These are phyloP conservation scores for Diglossa cyanea DNA, from an alignment of 2,797 vertebrate species.

Conservation along the genomic window DNA sequence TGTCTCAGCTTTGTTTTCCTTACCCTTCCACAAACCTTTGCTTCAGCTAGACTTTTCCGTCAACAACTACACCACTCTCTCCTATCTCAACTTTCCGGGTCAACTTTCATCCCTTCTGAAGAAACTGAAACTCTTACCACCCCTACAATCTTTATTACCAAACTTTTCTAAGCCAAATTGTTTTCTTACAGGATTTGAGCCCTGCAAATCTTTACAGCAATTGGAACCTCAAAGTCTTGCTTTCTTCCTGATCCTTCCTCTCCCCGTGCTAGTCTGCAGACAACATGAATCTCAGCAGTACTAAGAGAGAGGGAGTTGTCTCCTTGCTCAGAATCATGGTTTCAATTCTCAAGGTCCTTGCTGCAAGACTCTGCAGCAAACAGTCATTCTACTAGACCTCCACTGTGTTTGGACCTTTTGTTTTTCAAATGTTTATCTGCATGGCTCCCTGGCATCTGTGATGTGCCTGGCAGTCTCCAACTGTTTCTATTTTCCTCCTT, in stretches of 20 bases:
- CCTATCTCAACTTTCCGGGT: neutral
- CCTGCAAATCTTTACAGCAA: neutral
- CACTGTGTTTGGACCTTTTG: neutral
- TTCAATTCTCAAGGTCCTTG: neutral
- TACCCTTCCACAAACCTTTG: neutral
- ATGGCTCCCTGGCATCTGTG: neutral
- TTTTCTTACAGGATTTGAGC: neutral
- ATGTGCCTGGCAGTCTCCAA: neutral
- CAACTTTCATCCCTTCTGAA: neutral
- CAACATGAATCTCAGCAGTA: neutral
- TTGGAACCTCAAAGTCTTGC: neutral
- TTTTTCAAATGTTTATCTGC: neutral
- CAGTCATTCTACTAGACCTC: neutral
- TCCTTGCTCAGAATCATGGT: neutral
- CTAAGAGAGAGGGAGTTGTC: neutral
- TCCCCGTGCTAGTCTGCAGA: neutral
- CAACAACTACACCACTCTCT: fast-evolving
- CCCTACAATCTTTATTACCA: neutral
- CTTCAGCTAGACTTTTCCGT: neutral
- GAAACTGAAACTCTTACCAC: neutral
- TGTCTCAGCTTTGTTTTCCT: neutral
- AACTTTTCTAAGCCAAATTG: neutral
- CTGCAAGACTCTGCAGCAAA: neutral
- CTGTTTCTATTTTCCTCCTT: neutral
- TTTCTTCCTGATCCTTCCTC: neutral